Evolutionary conservation across 2,113 vertebrate genomes (phyloP).

Genomic region (Passerina amoena): DNA sequence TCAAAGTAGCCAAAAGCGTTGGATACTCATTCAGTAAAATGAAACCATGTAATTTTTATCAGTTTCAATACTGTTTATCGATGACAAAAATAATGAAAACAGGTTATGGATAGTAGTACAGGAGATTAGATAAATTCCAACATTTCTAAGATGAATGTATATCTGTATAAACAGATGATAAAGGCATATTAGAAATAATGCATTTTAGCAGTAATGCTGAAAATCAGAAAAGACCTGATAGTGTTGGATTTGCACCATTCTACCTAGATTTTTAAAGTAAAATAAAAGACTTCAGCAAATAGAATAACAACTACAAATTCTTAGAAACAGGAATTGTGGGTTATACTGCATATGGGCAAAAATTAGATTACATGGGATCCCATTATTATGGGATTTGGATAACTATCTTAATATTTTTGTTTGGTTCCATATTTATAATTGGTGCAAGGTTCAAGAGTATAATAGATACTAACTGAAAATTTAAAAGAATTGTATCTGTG

Average conservation of each 20-base stretch:
- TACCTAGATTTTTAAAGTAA: neutral
- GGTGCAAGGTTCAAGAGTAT: neutral
- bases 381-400: neutral
- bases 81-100: neutral
- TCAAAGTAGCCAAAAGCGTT: constrained; percentile 6
- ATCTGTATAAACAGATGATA: neutral
- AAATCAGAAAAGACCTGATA: neutral
- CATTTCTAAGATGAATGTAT: neutral
- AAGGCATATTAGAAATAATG: neutral
- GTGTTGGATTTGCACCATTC: neutral
- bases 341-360: neutral
- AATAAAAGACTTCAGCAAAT: neutral
- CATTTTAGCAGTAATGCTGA: neutral
- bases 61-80: neutral
- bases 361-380: neutral
- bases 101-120: neutral
- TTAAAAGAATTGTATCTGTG: neutral
- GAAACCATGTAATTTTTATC: constrained; percentile 12
- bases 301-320: neutral
- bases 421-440: neutral
- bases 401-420: neutral
- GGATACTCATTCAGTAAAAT: constrained; percentile 31
- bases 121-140: neutral
- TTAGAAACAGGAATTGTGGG: neutral
- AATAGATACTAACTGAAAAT: neutral